Base-by-base conservation (phyloP, 2,113 vertebrate genomes). In the Gymnobelideus leadbeateri region DNA sequence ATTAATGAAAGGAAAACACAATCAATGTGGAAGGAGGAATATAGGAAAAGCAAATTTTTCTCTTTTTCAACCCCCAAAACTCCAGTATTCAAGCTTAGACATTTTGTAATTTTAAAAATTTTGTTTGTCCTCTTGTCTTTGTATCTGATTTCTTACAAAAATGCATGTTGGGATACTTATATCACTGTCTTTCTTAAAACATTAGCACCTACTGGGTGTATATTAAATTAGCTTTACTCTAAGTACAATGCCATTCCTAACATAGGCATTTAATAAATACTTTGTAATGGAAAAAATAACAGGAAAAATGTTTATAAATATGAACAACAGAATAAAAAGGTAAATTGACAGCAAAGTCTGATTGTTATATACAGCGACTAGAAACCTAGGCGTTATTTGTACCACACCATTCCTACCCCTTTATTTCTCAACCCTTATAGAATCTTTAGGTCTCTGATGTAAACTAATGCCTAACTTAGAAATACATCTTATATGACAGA, bases 171-270 rank as follows among this genome's bases (percentile, higher is more conserved):
- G 52, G 77, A 91, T 11, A 12, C 89, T 93, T 3, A n/a, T 14
- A 43, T 91, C 24, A 84, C 61, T 53, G 47, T 61, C 77, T 95
- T 61, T 61, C 77, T 95, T 61, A 94, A 96, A 94, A 50, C 37
- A 92, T 46, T 89, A 52, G 1, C 1, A 91, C 77, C 55, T 89
- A 14, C n/a, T 92, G 21, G 49, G 9, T 51, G 95, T 31, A 11
- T 46, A 43, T 84, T 16, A 3, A 43, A 84, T 43, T 21, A 21
- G 7, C 37, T 84, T 84, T 68, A 68, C 12, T 68, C 11, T 23
- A 43, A 43, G n/a, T 84, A 43, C 47, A 3, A 14, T 46, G 1
- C 31, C 50, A 19, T 54, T 25, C 28, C 57, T 49, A 49, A 47
- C 4, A 1, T 23, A 21, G 28, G 52, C 51, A 91, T 0, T 19